A percentile compares a stretch with the other conserved stretches of the same genome.
Evolutionary conservation across 92 coral and sea anemone species (phyloP).

Genomic region (Siderastrea radians): DNA sequence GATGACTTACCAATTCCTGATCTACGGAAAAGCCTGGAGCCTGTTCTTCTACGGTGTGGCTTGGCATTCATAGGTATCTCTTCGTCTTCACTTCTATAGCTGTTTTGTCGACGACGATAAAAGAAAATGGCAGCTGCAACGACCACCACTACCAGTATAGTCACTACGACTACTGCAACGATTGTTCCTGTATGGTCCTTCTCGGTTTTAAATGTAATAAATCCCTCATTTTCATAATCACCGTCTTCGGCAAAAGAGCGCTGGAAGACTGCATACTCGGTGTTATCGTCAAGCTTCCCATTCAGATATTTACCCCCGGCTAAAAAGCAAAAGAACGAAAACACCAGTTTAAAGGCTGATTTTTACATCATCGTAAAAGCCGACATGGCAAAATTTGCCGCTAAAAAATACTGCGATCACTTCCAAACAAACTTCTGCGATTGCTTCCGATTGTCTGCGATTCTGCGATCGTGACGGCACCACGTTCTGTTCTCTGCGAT

Average conservation of each 20-base stretch:
- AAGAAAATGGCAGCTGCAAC: slow-evolving; percentile 5
- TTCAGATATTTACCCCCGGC: slow-evolving; percentile 4
- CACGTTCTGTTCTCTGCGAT: no score
- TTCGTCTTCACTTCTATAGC: background rate
- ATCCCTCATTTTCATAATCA: slow-evolving; percentile 10
- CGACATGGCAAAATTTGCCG: background rate
- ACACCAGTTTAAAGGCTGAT: background rate
- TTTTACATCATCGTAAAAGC: no score
- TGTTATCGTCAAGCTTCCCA: slow-evolving; percentile 36
- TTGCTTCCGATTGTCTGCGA: no score
- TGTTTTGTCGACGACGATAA: slow-evolving; percentile 39
- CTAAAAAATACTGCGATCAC: no score
- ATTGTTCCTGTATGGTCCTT: slow-evolving; percentile 12
- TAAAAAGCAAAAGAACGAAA: background rate
- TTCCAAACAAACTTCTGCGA: no score
- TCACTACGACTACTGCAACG: background rate
- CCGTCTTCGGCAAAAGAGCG: slow-evolving; percentile 19
- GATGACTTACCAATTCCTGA: slow-evolving; percentile 17
- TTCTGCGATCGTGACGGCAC: no score
- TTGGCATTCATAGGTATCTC: slow-evolving; percentile 17
- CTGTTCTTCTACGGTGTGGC: background rate
- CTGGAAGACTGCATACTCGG: slow-evolving; percentile 36
- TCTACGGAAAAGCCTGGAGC: background rate
- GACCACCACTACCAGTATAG: background rate
- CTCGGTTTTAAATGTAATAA: background rate